Evolutionary conservation across 2,113 vertebrate species (phyloP).

Genomic region (Agelaius phoeniceus): DNA sequence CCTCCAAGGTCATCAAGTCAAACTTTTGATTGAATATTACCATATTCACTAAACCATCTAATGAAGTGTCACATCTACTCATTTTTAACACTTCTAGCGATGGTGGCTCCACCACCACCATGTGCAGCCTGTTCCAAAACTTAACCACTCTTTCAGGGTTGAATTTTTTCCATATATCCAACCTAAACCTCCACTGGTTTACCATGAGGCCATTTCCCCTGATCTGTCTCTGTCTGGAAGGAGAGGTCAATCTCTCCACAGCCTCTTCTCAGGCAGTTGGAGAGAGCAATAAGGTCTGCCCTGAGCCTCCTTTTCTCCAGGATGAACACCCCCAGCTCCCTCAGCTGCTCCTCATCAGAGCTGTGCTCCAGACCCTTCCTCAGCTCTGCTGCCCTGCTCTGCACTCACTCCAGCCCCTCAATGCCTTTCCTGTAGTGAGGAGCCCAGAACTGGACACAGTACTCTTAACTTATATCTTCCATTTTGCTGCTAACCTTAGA

Average conservation of each 20-base stretch:
- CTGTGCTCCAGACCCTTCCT: background rate
- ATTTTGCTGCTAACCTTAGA: background rate
- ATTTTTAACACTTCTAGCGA: background rate
- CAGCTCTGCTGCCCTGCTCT: fast-evolving
- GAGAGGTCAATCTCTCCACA: background rate
- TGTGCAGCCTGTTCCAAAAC: background rate
- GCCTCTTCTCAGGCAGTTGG: background rate
- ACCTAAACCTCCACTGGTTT: background rate
- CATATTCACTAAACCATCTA: background rate
- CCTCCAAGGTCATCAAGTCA: background rate
- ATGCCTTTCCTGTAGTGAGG: too few relatives aligned
- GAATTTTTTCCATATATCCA: background rate
- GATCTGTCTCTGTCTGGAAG: background rate
- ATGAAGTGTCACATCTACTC: background rate
- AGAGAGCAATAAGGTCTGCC: too few relatives aligned
- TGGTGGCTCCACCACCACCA: background rate
- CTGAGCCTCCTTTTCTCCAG: background rate
- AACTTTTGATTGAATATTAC: background rate
- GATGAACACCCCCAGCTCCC: background rate
- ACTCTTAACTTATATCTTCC: background rate
- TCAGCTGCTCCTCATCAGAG: background rate
- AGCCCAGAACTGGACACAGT: fast-evolving
- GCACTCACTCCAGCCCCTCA: background rate
- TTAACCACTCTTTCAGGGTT: background rate
- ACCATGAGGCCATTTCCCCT: background rate